Conservation (phyloP, 2,797 vertebrate species). For the Passerculus sandwichensis region DNA sequence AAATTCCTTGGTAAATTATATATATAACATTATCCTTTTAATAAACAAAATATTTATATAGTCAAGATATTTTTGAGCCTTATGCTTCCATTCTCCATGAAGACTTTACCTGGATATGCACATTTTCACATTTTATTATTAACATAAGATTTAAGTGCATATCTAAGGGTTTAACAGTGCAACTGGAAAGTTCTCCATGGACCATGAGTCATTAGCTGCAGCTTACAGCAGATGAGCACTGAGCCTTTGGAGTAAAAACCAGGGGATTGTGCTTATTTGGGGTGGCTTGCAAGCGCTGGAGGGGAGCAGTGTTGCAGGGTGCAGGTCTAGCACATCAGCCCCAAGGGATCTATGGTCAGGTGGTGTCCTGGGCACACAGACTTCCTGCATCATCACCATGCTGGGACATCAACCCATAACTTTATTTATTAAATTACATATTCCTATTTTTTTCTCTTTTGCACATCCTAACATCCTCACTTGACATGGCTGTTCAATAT, state of each 20-base stretch:
- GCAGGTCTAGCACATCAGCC: background rate
- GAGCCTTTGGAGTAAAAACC: background rate
- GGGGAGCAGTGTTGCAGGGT: background rate
- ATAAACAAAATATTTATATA: background rate
- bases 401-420: background rate
- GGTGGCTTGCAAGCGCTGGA: fast-evolving
- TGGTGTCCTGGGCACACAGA: background rate
- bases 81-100: background rate
- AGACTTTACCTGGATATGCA: background rate
- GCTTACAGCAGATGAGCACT: background rate
- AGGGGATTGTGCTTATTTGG: background rate
- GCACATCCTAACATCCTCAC: background rate
- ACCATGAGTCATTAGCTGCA: background rate
- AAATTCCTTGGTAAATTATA: background rate
- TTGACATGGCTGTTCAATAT: background rate
- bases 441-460: background rate
- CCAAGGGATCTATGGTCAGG: background rate
- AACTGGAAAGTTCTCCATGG: background rate
- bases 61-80: background rate
- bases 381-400: background rate
- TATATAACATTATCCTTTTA: background rate
- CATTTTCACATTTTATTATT: background rate
- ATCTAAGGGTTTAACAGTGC: background rate
- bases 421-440: background rate
- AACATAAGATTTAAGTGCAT: background rate